A percentile compares a stretch with the other conserved stretches of the same genome.
Conservation (phyloP, 1,140 invertebrate genomes). For the Cydia fagiglandana region DNA sequence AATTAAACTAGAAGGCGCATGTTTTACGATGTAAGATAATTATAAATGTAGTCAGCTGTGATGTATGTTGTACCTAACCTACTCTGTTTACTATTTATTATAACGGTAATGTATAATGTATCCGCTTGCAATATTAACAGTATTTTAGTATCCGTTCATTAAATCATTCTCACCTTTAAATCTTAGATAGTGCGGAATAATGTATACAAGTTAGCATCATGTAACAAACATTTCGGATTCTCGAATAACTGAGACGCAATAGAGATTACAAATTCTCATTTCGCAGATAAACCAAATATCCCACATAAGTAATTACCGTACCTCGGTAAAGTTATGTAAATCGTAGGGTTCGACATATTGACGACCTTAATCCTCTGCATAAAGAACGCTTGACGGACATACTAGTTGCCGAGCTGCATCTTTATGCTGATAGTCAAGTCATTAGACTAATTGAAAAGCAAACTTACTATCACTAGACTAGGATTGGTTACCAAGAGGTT, state of each 20-base stretch:
- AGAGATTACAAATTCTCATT: conserved; percentile 23
- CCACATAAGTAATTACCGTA: conserved; percentile 34
- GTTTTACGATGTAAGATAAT: conserved; percentile 17
- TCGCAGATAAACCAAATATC: conserved; percentile 27
- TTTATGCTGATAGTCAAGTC: conserved; percentile 2
- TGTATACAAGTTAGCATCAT: background rate
- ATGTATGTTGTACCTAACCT: background rate
- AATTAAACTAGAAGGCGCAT: background rate
- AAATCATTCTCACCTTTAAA: background rate
- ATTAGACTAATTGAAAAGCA: conserved; percentile 32
- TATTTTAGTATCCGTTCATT: background rate
- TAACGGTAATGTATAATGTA: background rate
- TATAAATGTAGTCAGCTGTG: background rate
- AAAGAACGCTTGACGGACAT: conserved; percentile 39
- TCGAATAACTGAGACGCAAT: background rate
- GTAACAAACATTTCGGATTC: too few species aligned
- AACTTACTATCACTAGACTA: background rate
- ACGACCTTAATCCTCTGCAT: conserved; percentile 41
- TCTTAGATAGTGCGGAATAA: background rate
- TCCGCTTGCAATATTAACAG: background rate
- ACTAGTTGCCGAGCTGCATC: conserved; percentile 5
- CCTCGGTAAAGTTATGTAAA: conserved; percentile 28
- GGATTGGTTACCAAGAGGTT: conserved; percentile 28
- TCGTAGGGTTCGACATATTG: conserved; percentile 39
- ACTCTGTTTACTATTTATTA: background rate